Percentiles rank a stretch among this genome's conserved stretches.
These are phyloP conservation scores for Amiota mariae DNA, from an alignment of 2,888 invertebrate species.

Conservation along the genomic window DNA sequence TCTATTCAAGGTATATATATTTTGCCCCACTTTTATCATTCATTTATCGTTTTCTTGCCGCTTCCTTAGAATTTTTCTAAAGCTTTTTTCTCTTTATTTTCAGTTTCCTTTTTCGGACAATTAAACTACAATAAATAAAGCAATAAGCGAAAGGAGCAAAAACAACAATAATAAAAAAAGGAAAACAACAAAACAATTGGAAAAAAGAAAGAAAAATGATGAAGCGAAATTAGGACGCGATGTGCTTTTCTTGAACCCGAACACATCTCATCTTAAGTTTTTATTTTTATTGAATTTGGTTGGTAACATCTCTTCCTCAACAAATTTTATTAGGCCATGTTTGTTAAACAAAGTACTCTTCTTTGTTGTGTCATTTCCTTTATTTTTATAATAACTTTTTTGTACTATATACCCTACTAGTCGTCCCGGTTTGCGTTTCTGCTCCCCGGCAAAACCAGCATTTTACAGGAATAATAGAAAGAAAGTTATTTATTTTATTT, in stretches of 20 bases:
- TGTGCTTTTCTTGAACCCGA: slow-evolving; percentile 20
- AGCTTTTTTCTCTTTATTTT: slow-evolving; percentile 19
- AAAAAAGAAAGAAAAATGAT: slow-evolving; percentile 15
- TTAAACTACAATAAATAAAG: slow-evolving; percentile 50
- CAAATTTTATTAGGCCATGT: too few species aligned
- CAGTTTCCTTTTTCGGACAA: slow-evolving; percentile 47
- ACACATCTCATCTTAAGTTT: slow-evolving; percentile 6
- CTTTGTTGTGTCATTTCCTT: slow-evolving; percentile 32
- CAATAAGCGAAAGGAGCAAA: slow-evolving; percentile 31
- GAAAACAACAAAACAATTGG: slow-evolving; percentile 28
- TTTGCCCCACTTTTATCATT: too few species aligned
- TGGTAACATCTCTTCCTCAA: too few species aligned
- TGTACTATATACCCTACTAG: too few species aligned
- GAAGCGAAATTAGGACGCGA: slow-evolving; percentile 29
- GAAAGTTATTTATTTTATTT: too few species aligned
- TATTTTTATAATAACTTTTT: not conserved
- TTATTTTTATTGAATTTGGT: not conserved
- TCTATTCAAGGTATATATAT: too few species aligned
- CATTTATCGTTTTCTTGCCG: too few species aligned
- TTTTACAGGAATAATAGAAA: too few species aligned
- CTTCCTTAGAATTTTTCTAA: not conserved
- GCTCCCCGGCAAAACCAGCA: too few species aligned
- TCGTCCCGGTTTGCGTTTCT: too few species aligned
- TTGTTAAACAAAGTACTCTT: too few species aligned
- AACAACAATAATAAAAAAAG: not conserved